Evolutionary conservation across 2,113 vertebrate species (phyloP).

Genomic region (Acinonyx jubatus): DNA sequence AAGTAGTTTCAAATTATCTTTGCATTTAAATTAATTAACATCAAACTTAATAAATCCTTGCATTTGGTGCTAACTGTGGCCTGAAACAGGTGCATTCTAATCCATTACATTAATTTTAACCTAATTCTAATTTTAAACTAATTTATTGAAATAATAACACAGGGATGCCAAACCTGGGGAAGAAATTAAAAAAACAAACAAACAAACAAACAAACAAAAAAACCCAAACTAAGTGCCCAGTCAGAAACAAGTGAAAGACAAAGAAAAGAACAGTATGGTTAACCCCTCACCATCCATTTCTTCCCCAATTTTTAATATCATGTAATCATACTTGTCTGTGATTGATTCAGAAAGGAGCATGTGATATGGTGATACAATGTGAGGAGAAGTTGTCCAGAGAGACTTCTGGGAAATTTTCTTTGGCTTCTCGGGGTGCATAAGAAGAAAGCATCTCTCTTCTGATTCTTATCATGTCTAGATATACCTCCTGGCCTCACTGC

Average conservation of each 20-base stretch:
- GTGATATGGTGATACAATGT: neutral
- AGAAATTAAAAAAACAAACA: no score
- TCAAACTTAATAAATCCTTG: neutral
- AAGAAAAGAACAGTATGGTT: neutral
- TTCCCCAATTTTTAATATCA: neutral
- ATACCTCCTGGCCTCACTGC: neutral
- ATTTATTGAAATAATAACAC: neutral
- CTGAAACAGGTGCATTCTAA: neutral
- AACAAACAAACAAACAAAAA: neutral
- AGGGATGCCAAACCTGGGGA: neutral
- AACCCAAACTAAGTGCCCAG: neutral
- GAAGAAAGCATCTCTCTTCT: neutral
- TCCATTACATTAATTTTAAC: neutral
- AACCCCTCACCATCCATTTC: neutral
- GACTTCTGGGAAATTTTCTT: neutral
- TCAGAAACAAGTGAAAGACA: neutral
- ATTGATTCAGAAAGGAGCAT: neutral
- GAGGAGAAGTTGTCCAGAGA: neutral
- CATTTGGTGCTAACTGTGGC: neutral
- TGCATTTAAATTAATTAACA: constrained; percentile 23
- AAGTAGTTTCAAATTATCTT: constrained; percentile 25
- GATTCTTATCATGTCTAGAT: neutral
- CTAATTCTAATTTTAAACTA: neutral
- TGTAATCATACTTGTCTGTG: neutral
- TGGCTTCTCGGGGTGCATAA: neutral